Conservation (phyloP, 2,797 vertebrate species). For the Ptychadena robeensis region DNA sequence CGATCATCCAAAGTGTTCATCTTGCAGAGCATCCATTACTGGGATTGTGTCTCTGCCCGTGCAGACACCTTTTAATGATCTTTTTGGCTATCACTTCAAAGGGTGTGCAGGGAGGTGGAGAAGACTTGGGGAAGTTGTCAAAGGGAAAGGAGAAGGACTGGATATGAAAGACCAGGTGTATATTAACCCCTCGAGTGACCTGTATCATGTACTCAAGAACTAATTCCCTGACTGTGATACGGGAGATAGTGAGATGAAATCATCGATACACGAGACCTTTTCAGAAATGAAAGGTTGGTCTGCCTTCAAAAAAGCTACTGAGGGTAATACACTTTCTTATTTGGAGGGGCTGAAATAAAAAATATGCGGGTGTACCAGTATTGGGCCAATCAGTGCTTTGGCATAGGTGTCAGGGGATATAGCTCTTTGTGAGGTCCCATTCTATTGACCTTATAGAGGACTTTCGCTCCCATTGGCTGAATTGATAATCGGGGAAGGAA, state of each 20-base stretch:
- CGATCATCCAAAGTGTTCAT: conserved; percentile 48
- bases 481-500: no score
- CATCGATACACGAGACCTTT: not conserved
- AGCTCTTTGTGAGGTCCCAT: not conserved
- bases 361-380: no score
- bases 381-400: no score
- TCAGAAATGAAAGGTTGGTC: not conserved
- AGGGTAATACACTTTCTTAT: no score
- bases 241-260: not conserved
- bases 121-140: not conserved
- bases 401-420: no score
- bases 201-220: not conserved
- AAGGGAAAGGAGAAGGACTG: not conserved
- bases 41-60: conserved; percentile 23
- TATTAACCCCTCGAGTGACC: conserved; percentile 37
- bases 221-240: not conserved
- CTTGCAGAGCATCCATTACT: conserved; percentile 40
- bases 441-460: not conserved
- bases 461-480: not conserved
- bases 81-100: conserved; percentile 43
- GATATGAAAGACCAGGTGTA: conserved; percentile 1
- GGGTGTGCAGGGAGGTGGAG: not conserved
- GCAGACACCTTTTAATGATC: conserved; percentile 54
- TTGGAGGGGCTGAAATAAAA: no score
- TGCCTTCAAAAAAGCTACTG: not conserved